A percentile compares a stretch with the other conserved stretches of the same genome.
phyloP scores from a whole-genome alignment of 2,888 invertebrate species.

The Cyaniris semiargus region DNA sequence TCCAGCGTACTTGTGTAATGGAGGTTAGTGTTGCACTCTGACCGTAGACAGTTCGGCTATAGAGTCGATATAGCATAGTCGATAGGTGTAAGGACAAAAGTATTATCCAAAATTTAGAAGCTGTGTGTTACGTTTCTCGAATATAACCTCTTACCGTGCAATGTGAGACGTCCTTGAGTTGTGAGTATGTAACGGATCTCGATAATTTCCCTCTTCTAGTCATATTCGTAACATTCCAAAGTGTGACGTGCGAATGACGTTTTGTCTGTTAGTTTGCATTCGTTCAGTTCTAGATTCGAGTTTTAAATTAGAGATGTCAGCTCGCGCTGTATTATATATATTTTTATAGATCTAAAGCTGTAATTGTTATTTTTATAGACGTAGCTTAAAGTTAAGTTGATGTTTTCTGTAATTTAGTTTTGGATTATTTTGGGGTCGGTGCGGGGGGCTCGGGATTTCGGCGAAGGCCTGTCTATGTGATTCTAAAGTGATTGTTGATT shows the following conservation, averaged over 20 bases:
- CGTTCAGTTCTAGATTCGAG: conserved; percentile 65
- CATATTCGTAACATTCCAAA: conserved; percentile 77
- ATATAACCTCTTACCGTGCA: conserved; percentile 42
- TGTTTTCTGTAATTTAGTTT: conserved; percentile 58
- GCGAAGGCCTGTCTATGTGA: conserved; percentile 55
- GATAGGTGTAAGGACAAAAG: conserved; percentile 74
- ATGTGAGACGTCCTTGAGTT: conserved; percentile 41
- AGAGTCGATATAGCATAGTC: conserved; percentile 72
- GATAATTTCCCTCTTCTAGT: conserved; percentile 68
- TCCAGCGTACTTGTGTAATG: too few species aligned
- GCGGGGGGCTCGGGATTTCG: conserved; percentile 29
- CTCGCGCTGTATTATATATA: conserved; percentile 73
- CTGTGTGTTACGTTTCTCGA: conserved; percentile 73
- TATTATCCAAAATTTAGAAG: conserved; percentile 77
- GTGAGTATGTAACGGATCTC: conserved; percentile 55
- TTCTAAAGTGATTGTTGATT: conserved; percentile 76
- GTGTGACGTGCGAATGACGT: conserved; percentile 46
- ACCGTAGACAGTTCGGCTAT: conserved; percentile 63
- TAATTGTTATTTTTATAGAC: conserved; percentile 78
- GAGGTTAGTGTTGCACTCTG: conserved; percentile 61
- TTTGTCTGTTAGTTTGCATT: conserved; percentile 57
- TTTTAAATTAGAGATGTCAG: conserved; percentile 74
- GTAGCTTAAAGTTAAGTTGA: conserved; percentile 57
- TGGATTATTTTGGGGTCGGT: conserved; percentile 38
- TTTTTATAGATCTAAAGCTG: conserved; percentile 78